Base-by-base conservation (phyloP, 2,113 vertebrate species). In the Forbesichthys papilliferus region DNA sequence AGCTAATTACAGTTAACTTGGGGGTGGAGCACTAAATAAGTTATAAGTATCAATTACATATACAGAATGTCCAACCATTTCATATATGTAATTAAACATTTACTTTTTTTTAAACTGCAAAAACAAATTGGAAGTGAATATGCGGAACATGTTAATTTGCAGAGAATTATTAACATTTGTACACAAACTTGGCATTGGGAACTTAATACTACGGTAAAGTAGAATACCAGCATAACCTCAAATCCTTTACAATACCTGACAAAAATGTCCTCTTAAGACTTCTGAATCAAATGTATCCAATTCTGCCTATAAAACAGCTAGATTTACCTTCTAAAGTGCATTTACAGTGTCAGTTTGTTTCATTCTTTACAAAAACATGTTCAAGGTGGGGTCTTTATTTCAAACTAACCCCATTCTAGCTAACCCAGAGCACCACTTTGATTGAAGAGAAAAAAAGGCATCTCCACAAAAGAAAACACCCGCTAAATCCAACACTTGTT, bases 1-100 rank as follows among this genome's bases (percentile, higher is more conserved):
- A 98, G 93, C 93, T 97, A 96, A 95, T 98, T 98, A 98, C 95
- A 98, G 93, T 93, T 91, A 90, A 95, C 94, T 93, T 93, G 93
- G 95, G 93, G 94, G 92, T 92, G 81, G 93, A 94, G 70, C 34
- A 87, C 95, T 96, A 96, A 98, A 98, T 98, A 99, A 98, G 94
- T 98, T 98, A 98, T 98, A 99, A 98, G 98, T 97, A 99, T 95
- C 90, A 95, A 95, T 97, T 96, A 96, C 96, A 97, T 96, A 96
- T 96, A 98, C 94, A 97, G 94, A 99, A 97, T 96, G 96, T 98
- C 95, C 95, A 98, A 95, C 93, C 94, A 95, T 96, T 96, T 95
- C 86, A 91, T 95, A 95, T 95, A 92, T 96, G 92, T 92, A 92
- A 92, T 91, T 82, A 89, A 82, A 79, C 77, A 77, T 85, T 73